phyloP scores from a whole-genome alignment of 2,888 invertebrate species.

The Mythimna ferrago region DNA sequence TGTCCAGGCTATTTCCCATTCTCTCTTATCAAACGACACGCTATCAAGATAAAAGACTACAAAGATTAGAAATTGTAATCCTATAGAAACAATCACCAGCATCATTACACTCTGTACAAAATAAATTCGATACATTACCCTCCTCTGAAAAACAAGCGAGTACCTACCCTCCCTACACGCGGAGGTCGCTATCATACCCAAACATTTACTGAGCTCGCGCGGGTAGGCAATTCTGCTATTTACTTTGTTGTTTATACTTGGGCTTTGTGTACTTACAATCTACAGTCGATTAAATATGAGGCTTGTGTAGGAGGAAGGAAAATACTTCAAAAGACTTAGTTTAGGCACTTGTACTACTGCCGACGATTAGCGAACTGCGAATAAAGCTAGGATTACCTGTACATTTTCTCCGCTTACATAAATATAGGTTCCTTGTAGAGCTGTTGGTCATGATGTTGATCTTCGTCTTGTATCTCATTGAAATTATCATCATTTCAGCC shows the following conservation, averaged over 20 bases:
- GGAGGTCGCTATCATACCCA: slow-evolving; percentile 35
- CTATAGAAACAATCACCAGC: slow-evolving; percentile 9
- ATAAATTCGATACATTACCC: slow-evolving; percentile 22
- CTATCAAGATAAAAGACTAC: background rate
- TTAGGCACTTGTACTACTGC: too few species aligned
- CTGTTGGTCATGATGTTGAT: too few species aligned
- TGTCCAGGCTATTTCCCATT: too few species aligned
- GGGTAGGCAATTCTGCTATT: slow-evolving; percentile 50
- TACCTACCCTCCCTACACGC: slow-evolving; percentile 8
- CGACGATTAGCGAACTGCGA: too few species aligned
- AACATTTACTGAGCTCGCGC: slow-evolving; percentile 49
- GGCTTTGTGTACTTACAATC: slow-evolving; percentile 9
- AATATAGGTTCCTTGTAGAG: too few species aligned
- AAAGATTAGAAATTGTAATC: slow-evolving; percentile 5
- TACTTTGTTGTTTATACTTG: slow-evolving; percentile 32
- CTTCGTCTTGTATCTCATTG: too few species aligned
- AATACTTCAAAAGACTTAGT: background rate
- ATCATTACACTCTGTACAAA: slow-evolving; percentile 2
- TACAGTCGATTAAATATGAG: slow-evolving; percentile 24
- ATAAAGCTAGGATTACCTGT: too few species aligned
- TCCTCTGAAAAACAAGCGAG: slow-evolving; percentile 23
- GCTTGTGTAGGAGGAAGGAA: background rate
- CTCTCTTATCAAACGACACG: background rate
- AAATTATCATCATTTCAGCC: too few species aligned
- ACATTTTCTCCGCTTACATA: too few species aligned